phyloP scores from a whole-genome alignment of 2,797 vertebrate species.

The Carapus acus region DNA sequence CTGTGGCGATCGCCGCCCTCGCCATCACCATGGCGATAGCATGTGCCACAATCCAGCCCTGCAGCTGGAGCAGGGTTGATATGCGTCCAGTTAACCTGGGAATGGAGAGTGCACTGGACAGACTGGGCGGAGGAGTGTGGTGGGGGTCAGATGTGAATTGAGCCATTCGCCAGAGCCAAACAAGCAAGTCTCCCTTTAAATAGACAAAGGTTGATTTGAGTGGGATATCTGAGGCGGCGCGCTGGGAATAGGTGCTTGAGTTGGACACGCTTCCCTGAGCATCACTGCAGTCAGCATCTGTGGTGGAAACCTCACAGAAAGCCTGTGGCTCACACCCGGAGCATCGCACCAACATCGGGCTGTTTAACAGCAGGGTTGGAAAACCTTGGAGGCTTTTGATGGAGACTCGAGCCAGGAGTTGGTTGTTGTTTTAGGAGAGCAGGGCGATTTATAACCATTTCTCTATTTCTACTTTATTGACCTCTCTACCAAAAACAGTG shows the following conservation, averaged over 20 bases:
- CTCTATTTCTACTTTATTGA: too few species aligned
- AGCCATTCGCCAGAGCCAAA: slow-evolving; percentile 19
- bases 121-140: too few species aligned
- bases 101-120: slow-evolving; percentile 18
- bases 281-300: slow-evolving; percentile 47
- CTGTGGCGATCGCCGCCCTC: neutral
- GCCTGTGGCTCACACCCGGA: slow-evolving; percentile 16
- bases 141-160: slow-evolving; percentile 5
- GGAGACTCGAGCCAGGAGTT: neutral
- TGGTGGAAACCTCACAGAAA: slow-evolving; percentile 21
- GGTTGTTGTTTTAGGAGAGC: neutral
- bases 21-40: slow-evolving; percentile 25
- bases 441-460: too few species aligned
- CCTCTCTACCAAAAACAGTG: too few species aligned
- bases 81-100: slow-evolving; percentile 20
- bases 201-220: slow-evolving; percentile 29
- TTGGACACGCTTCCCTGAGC: slow-evolving; percentile 17
- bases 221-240: slow-evolving; percentile 2
- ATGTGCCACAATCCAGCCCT: slow-evolving; percentile 1
- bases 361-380: slow-evolving; percentile 16
- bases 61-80: slow-evolving; percentile 18
- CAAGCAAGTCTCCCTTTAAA: slow-evolving; percentile 28
- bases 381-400: slow-evolving; percentile 7
- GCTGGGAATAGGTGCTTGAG: slow-evolving; percentile 10
- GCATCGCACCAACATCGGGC: slow-evolving; percentile 13